Evolutionary conservation across 2,888 invertebrate species (phyloP), one percentile per base, ranked within the genome.

Genomic region (Panopea generosa): DNA sequence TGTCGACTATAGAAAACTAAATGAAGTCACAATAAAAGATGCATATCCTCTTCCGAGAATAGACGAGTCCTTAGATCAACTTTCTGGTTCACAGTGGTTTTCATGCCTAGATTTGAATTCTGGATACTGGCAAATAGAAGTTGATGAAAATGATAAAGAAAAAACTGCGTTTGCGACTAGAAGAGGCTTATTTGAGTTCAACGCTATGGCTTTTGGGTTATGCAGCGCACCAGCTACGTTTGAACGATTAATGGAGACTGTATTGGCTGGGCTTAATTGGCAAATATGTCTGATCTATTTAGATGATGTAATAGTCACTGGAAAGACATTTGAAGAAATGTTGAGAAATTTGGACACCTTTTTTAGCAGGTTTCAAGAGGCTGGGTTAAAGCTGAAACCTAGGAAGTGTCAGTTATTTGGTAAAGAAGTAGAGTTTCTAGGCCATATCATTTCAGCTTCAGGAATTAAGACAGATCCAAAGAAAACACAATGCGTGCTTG

Each of bases 51-150:
- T 75, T 1, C 75, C 75, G 1, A 57, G 77, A 22, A 69, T 82
- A 33, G 77, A 82, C 33, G 63, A 74, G 3, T 56, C 62, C 24
- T 49, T 87, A 1, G 83, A 77, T 47, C 40, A 65, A 9, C 53
- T 85, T 20, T 18, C 77, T 11, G 86, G 85, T 7, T 38, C 40
- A 53, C 63, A 49, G 43, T 71, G 63, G 53, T 62, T 55, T 43
- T 62, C 47, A n/a, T 66, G 53, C 43, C 56, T 60, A 18, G 66
- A 56, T 22, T 40, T 65, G 43, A 62, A 43, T 9, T 50, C 56
- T 16, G 84, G 84, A 9, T 86, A 86, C 59, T 85, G 81, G 83
- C 87, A 87, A 50, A 74, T 86, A 1, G 78, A 66, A 14, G 52
- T 83, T 26, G 62, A 65, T 7, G 60, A 53, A 20, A 56, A 67